Evolutionary conservation across 92 coral and sea anemone species (phyloP).

Genomic region (Pocillopora grandis): DNA sequence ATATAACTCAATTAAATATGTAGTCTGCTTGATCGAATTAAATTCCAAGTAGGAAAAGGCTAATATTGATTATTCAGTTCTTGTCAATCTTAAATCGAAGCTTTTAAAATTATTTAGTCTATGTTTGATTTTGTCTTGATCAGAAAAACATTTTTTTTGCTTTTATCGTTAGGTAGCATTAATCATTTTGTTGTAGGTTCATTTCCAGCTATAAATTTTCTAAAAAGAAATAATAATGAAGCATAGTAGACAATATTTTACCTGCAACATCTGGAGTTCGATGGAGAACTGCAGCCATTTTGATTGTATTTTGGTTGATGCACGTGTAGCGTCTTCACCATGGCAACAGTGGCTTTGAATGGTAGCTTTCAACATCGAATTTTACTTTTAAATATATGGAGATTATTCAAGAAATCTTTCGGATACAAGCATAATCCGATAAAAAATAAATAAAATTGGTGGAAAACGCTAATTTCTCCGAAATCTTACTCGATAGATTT

Average conservation of each 20-base stretch:
- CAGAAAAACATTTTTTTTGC: too few relatives aligned
- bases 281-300: constrained; percentile 25
- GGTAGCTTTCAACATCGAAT: not conserved
- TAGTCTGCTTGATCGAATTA: too few relatives aligned
- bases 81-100: too few relatives aligned
- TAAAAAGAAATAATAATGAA: not conserved
- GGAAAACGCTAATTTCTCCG: not conserved
- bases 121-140: too few relatives aligned
- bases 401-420: too few relatives aligned
- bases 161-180: too few relatives aligned
- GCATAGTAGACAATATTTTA: not conserved
- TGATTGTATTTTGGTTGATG: constrained; percentile 20
- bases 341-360: constrained; percentile 20
- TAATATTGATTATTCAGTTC: too few relatives aligned
- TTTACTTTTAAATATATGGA: too few relatives aligned
- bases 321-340: constrained; percentile 53
- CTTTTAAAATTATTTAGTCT: too few relatives aligned
- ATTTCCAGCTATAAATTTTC: not conserved
- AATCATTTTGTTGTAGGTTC: too few relatives aligned
- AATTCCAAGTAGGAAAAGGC: too few relatives aligned
- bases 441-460: not conserved
- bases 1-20: too few relatives aligned
- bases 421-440: not conserved
- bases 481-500: not conserved
- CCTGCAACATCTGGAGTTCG: constrained; percentile 22